A percentile compares a stretch with the other conserved stretches of the same genome.
Evolutionary conservation across 2,888 invertebrate species (phyloP).

Genomic region (Cartodere bifasciata): DNA sequence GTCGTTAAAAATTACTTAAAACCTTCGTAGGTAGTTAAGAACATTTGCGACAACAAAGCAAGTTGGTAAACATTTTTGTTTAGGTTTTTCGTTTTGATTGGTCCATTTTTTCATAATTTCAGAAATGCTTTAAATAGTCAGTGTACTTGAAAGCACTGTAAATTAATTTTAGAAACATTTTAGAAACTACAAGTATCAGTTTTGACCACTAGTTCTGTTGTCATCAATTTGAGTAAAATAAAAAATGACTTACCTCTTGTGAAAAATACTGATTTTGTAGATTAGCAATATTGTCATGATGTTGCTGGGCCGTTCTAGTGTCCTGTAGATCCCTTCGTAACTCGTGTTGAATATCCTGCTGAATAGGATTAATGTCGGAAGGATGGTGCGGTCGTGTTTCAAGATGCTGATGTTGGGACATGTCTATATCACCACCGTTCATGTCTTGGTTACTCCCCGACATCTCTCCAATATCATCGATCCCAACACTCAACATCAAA

Average conservation of each 20-base stretch:
- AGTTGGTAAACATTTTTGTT: too few species aligned
- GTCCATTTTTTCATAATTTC: too few species aligned
- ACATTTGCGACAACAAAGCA: too few species aligned
- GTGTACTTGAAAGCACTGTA: too few species aligned
- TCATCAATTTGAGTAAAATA: background rate
- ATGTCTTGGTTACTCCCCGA: constrained; percentile 22
- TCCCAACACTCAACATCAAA: constrained; percentile 35
- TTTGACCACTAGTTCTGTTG: too few species aligned
- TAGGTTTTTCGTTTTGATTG: too few species aligned
- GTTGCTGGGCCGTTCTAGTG: too few species aligned
- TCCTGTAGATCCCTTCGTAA: constrained; percentile 24
- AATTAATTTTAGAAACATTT: too few species aligned
- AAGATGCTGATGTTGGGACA: constrained; percentile 23
- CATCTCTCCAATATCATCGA: constrained; percentile 28
- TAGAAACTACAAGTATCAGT: too few species aligned
- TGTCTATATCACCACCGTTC: constrained; percentile 22
- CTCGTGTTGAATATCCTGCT: constrained; percentile 28
- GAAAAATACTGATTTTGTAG: constrained; percentile 28
- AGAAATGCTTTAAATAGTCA: too few species aligned
- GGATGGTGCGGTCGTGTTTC: constrained; percentile 17
- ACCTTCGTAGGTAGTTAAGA: too few species aligned
- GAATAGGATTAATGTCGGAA: constrained; percentile 21
- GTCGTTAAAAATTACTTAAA: too few species aligned
- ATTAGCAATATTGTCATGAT: constrained; percentile 10
- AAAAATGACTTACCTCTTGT: constrained; percentile 24